Evolutionary conservation across 2,888 invertebrate genomes (phyloP).

Genomic region (Sinelater perroti): DNA sequence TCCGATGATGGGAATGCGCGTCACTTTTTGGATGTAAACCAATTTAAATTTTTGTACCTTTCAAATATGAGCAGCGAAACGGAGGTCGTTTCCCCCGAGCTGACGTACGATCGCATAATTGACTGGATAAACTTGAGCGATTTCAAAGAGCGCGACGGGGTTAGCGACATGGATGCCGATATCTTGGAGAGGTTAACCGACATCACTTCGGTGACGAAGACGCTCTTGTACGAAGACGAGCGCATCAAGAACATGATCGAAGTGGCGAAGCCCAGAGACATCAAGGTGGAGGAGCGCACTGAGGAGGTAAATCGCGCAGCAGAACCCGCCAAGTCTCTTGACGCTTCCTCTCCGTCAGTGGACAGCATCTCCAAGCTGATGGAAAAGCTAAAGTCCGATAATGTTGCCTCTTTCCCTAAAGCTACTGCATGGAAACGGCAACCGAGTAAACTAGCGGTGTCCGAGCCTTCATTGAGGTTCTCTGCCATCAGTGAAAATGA

Average conservation of each 20-base stretch:
- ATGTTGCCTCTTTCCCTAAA: constrained; percentile 15
- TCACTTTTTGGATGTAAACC: constrained; percentile 43
- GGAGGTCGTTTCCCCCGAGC: constrained; percentile 36
- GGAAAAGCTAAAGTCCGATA: constrained; percentile 37
- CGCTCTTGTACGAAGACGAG: not conserved
- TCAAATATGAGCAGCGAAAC: constrained; percentile 40
- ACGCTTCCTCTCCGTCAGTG: constrained; percentile 20
- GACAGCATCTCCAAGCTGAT: constrained; percentile 39
- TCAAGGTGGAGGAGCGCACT: not conserved
- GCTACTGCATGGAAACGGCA: constrained; percentile 34
- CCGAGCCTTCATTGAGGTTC: constrained; percentile 49
- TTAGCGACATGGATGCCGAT: constrained; percentile 44
- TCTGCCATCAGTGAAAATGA: constrained; percentile 54
- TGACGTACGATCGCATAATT: constrained; percentile 50
- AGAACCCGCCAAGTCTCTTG: not conserved
- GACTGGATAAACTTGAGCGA: constrained; percentile 56
- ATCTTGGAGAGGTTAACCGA: constrained; percentile 49
- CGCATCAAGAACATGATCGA: not conserved
- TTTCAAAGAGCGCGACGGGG: constrained; percentile 46
- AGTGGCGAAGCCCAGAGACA: not conserved
- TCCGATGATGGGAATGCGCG: constrained; percentile 36
- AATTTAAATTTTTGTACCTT: constrained; percentile 43
- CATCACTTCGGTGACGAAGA: constrained; percentile 52
- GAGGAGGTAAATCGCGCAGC: not conserved
- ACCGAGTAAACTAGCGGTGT: constrained; percentile 41